Base-by-base conservation (phyloP, 2,888 invertebrate genomes). In the Cephus rjabovi region DNA sequence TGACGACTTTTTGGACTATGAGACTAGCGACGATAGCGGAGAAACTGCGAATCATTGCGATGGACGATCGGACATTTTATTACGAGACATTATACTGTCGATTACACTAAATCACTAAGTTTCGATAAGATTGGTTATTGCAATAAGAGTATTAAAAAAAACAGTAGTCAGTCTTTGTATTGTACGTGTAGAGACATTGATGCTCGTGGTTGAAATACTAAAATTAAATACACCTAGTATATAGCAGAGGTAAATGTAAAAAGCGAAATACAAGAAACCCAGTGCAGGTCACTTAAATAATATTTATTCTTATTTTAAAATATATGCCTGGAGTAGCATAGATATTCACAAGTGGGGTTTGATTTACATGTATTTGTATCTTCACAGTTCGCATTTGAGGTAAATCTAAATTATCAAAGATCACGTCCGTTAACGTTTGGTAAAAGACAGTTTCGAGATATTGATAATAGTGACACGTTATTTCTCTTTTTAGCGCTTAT, bases 221-320 rank as follows among this genome's bases (percentile, higher is more conserved):
- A 23, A 56, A 9, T 23, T 56, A 23, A 9, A 9, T 23, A 9
- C 23, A 56, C 23, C 15, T 0, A 56, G 56, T 56, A 9, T 6
- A 40, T 23, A 9, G 23, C 23, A 9, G 56, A 23, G 56, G 56
- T 56, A 23, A 56, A 23, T 56, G 56, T 56, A 23, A 23, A 23
- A 40, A 6, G 15, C 15, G 15, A 40, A 56, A 56, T 56, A 56
- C 23, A 56, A 56, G 6, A 56, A 56, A 23, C 15, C 56, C 56
- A 56, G 56, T 56, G 23, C 4, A 56, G 9, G 23, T 56, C 74
- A 71, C 75, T 83, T 84, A 83, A 85, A 86, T 83, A 85, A 85
- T 86, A 83, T 87, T 87, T 86, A 87, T 87, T 87, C 78, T 82
- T 84, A 81, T 82, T 86, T 86, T 81, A 85, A 86, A 87, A 87